A percentile compares a stretch with the other conserved stretches of the same genome.
Evolutionary conservation across 2,113 vertebrate species (phyloP).

Genomic region (Lepus timidus): DNA sequence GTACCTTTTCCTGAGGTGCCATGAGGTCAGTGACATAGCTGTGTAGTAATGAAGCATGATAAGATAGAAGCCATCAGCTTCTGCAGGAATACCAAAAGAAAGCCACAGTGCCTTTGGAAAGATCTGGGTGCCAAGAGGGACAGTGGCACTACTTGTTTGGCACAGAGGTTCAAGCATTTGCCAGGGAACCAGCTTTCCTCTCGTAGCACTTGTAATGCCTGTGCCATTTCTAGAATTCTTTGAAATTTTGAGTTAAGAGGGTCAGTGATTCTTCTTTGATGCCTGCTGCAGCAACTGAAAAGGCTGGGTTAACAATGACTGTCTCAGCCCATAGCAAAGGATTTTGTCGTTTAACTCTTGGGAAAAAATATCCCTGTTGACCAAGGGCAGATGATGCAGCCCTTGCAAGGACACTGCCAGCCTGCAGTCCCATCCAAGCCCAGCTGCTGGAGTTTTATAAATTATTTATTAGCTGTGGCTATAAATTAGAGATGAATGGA

Average conservation of each 20-base stretch:
- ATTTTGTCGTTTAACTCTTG: not conserved
- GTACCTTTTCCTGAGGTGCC: constrained; percentile 9
- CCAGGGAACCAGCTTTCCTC: constrained; percentile 27
- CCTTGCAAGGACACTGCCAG: not conserved
- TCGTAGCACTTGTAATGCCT: not conserved
- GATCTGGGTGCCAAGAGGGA: not conserved
- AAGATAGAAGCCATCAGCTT: constrained; percentile 23
- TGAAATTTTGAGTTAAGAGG: constrained; percentile 46
- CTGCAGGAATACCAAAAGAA: not conserved
- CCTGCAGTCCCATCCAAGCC: not conserved
- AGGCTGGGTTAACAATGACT: constrained; percentile 5
- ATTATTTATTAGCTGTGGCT: constrained; percentile 78
- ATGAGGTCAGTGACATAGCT: constrained; percentile 34
- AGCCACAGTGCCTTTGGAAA: not conserved
- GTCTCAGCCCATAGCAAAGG: not conserved
- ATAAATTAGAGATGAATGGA: constrained; percentile 79
- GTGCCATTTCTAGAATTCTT: not conserved
- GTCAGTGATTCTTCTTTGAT: constrained; percentile 27
- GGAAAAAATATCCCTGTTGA: not conserved
- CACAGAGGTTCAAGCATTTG: not conserved
- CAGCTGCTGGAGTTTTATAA: constrained; percentile 24
- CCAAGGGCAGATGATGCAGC: not conserved
- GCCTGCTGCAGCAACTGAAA: constrained; percentile 12
- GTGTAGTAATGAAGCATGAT: not conserved
- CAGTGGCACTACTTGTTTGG: not conserved